These are phyloP conservation scores for Adrianichthys oophorus DNA, from an alignment of 2,797 vertebrate genomes.

Conservation along the genomic window DNA sequence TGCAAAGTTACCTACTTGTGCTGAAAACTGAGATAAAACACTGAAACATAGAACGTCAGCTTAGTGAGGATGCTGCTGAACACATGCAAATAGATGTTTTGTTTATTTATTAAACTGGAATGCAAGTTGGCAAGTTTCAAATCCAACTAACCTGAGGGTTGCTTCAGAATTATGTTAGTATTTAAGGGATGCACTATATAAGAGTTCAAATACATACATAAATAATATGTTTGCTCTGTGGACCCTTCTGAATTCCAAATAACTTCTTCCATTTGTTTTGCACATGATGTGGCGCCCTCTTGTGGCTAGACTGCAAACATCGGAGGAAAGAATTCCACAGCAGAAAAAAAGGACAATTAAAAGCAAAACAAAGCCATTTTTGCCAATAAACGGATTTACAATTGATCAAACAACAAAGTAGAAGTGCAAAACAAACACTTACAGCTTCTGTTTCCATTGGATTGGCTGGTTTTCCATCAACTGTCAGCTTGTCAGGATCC, in stretches of 20 bases:
- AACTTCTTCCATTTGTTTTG: conserved; percentile 79
- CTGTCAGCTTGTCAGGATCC: conserved; percentile 14
- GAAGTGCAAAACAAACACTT: conserved; percentile 13
- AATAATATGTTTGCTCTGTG: conserved; percentile 59
- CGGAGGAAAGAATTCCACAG: background rate
- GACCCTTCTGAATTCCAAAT: conserved; percentile 72
- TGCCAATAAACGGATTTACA: background rate
- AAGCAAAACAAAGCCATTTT: too few relatives aligned
- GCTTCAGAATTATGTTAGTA: conserved; percentile 36
- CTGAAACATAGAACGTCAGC: conserved; percentile 22
- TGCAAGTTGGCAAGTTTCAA: conserved; percentile 5
- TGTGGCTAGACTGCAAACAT: conserved; percentile 55
- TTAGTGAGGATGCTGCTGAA: conserved; percentile 10
- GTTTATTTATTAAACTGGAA: background rate
- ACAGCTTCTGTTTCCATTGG: conserved; percentile 21
- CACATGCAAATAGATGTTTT: conserved; percentile 19
- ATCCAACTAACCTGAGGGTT: background rate
- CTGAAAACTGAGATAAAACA: conserved; percentile 18
- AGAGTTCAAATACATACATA: conserved; percentile 62
- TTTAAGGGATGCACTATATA: conserved; percentile 3
- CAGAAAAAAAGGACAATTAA: background rate
- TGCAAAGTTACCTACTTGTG: conserved; percentile 46
- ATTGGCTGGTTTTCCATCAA: conserved; percentile 40
- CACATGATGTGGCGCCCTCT: conserved; percentile 56
- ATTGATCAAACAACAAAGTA: background rate